Evolutionary conservation across 2,113 vertebrate genomes (phyloP).

Genomic region (Eupsittula cactorum): DNA sequence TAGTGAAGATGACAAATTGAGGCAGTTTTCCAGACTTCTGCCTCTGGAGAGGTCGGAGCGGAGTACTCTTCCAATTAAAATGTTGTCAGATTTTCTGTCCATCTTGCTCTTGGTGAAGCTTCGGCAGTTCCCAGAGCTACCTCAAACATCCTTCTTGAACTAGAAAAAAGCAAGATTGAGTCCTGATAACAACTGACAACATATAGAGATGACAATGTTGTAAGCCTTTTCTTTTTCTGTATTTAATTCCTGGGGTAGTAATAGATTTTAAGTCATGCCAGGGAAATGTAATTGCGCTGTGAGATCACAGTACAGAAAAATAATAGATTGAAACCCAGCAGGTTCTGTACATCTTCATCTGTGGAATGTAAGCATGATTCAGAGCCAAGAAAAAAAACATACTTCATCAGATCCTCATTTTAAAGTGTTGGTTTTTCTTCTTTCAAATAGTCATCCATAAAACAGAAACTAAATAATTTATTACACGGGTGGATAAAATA

Average conservation of each 20-base stretch:
- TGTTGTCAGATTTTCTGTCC: neutral
- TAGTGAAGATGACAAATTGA: neutral
- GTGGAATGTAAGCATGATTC: conserved; percentile 25
- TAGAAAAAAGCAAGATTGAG: neutral
- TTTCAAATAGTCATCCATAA: conserved; percentile 52
- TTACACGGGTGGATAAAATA: conserved; percentile 44
- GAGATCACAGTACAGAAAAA: conserved; percentile 30
- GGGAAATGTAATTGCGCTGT: conserved; percentile 49
- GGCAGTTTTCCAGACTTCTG: neutral
- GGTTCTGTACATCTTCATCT: conserved; percentile 58
- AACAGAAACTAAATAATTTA: conserved; percentile 44
- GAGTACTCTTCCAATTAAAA: neutral
- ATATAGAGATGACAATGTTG: neutral
- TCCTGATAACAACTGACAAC: neutral
- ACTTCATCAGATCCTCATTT: conserved; percentile 49
- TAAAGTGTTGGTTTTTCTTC: conserved; percentile 37
- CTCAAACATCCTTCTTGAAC: neutral
- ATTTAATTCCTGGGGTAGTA: neutral
- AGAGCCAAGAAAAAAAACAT: conserved; percentile 57
- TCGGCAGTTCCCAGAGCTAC: neutral
- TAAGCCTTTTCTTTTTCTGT: neutral
- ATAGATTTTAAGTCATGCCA: conserved; percentile 33
- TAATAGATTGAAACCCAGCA: conserved; percentile 49
- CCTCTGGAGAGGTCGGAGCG: neutral
- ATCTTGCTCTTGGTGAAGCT: neutral